Evolutionary conservation across 2,797 vertebrate species (phyloP).

Genomic region (Gymnothorax reevesii): DNA sequence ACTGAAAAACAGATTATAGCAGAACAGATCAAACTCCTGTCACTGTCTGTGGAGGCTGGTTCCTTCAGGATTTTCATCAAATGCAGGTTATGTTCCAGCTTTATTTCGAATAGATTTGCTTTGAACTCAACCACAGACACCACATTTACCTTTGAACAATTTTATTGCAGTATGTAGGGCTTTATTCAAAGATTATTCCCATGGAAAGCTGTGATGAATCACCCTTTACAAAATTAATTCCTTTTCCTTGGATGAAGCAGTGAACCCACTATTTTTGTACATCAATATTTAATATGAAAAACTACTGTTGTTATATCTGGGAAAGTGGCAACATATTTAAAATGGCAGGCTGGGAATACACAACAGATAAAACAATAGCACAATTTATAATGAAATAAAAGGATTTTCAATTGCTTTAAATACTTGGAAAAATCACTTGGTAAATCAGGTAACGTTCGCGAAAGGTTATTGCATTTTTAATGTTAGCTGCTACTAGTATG

Average conservation of each 20-base stretch:
- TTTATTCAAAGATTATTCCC: conserved; percentile 17
- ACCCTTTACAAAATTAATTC: background rate
- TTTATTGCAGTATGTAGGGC: background rate
- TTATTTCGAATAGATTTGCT: background rate
- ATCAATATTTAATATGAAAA: background rate
- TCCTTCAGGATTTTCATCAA: background rate
- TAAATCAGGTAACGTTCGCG: background rate
- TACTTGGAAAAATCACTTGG: background rate
- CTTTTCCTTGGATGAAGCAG: background rate
- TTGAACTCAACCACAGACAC: background rate
- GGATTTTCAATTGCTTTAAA: background rate
- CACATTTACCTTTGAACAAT: background rate
- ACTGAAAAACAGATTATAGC: background rate
- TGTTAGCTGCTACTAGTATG: background rate
- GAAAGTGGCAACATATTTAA: conserved; percentile 6
- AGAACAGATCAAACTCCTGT: background rate
- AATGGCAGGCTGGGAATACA: background rate
- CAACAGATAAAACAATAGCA: background rate
- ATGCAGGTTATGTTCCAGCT: background rate
- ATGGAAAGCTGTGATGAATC: conserved; percentile 2
- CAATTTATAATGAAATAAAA: background rate
- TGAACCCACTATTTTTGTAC: conserved; percentile 4
- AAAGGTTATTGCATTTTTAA: background rate
- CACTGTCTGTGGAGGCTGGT: background rate
- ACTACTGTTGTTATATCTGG: background rate